These are phyloP conservation scores for Charina bottae DNA, from an alignment of 2,113 vertebrate species.

Conservation along the genomic window DNA sequence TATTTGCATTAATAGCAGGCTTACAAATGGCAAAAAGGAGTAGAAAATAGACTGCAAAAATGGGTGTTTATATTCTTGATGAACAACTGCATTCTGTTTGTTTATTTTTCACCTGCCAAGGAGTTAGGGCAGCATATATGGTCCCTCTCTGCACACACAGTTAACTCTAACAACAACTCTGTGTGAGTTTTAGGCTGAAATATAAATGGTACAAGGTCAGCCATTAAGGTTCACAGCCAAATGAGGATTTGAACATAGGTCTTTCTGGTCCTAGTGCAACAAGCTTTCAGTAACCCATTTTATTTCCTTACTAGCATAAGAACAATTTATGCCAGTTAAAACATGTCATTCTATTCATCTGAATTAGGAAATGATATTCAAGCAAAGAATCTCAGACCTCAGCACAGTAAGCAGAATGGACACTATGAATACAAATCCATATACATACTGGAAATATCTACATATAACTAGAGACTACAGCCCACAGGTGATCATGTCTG, in stretches of 20 bases:
- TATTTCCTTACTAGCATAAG: not conserved
- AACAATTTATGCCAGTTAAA: not conserved
- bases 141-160: not conserved
- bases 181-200: not conserved
- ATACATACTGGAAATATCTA: not conserved
- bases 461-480: too few species aligned
- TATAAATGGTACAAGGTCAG: not conserved
- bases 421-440: not conserved
- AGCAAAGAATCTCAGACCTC: not conserved
- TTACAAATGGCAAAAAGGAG: not conserved
- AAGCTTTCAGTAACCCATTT: not conserved
- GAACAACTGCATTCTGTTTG: not conserved
- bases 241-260: not conserved
- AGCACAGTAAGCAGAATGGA: not conserved
- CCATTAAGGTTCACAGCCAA: not conserved
- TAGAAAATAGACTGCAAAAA: not conserved
- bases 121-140: not conserved
- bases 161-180: not conserved
- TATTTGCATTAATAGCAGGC: not conserved
- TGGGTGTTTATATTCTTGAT: not conserved
- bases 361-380: not conserved
- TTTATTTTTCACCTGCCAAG: not conserved
- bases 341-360: not conserved
- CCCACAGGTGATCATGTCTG: too few species aligned
- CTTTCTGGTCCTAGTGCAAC: not conserved